phyloP scores from a whole-genome alignment of 2,113 vertebrate species.

The Pionites leucogaster region DNA sequence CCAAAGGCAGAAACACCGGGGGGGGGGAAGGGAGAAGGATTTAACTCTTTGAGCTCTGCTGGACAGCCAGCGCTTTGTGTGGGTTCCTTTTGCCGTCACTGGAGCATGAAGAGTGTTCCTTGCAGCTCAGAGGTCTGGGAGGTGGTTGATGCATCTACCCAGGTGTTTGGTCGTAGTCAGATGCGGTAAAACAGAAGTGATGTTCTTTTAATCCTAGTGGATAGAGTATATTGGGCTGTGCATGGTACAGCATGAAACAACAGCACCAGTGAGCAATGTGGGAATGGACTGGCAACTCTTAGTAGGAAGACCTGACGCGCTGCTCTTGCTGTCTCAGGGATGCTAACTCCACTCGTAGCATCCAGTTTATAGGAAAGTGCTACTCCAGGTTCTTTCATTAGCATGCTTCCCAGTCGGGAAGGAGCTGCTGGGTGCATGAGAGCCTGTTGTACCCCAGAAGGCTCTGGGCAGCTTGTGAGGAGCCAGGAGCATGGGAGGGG shows the following conservation, averaged over 20 bases:
- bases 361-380: neutral
- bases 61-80: neutral
- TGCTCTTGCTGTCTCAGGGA: neutral
- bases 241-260: neutral
- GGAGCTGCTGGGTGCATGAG: neutral
- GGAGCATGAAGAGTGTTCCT: accelerated
- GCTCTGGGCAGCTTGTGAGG: neutral
- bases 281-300: neutral
- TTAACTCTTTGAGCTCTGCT: constrained; percentile 71
- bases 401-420: neutral
- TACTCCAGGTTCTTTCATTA: neutral
- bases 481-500: neutral
- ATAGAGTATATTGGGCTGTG: neutral
- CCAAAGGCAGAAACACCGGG: constrained; percentile 69
- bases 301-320: neutral
- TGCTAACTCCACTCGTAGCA: neutral
- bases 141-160: neutral
- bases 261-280: neutral
- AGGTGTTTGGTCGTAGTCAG: neutral
- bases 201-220: neutral
- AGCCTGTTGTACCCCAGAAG: accelerated
- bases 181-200: neutral
- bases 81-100: neutral
- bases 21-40: constrained; percentile 70
- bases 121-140: neutral